Percentiles rank a stretch among this genome's conserved stretches.
These are phyloP conservation scores for Drosophila kokeensis DNA, from an alignment of 2,888 invertebrate genomes.

Conservation along the genomic window DNA sequence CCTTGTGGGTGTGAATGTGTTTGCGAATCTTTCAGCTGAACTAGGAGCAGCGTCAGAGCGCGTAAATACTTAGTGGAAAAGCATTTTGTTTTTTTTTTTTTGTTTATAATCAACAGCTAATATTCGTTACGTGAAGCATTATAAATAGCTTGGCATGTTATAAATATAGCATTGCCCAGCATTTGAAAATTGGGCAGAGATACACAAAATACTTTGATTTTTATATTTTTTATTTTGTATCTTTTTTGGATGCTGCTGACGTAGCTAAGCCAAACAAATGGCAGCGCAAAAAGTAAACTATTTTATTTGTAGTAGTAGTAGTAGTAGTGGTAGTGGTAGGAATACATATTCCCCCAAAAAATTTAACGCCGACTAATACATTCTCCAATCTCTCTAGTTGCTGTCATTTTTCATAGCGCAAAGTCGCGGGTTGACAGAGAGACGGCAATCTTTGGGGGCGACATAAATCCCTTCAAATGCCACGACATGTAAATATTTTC, in stretches of 20 bases:
- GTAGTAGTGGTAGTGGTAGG: background rate
- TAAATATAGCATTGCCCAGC: conserved; percentile 62
- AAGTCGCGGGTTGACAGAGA: conserved; percentile 62
- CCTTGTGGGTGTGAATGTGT: conserved; percentile 16
- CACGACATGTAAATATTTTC: conserved; percentile 78
- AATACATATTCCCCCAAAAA: conserved; percentile 4
- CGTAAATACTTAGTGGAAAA: conserved; percentile 61
- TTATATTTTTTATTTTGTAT: conserved; percentile 6
- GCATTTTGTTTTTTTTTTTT: conserved; percentile 55
- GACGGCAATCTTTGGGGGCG: conserved; percentile 56
- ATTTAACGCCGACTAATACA: conserved; percentile 45
- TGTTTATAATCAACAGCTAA: conserved; percentile 74
- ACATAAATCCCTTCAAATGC: conserved; percentile 79
- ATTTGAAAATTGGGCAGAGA: conserved; percentile 42
- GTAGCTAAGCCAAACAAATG: conserved; percentile 56
- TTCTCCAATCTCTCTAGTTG: conserved; percentile 48
- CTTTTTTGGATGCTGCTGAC: conserved; percentile 38
- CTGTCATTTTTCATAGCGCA: conserved; percentile 67
- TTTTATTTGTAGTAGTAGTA: background rate
- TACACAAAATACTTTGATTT: conserved; percentile 31
- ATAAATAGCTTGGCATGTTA: conserved; percentile 59
- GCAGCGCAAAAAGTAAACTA: conserved; percentile 35
- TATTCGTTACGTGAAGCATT: conserved; percentile 71
- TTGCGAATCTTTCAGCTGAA: conserved; percentile 64
- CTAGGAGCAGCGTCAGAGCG: conserved; percentile 68